These are phyloP conservation scores for Hylaea fasciaria DNA, from an alignment of 2,888 invertebrate species.

Conservation along the genomic window DNA sequence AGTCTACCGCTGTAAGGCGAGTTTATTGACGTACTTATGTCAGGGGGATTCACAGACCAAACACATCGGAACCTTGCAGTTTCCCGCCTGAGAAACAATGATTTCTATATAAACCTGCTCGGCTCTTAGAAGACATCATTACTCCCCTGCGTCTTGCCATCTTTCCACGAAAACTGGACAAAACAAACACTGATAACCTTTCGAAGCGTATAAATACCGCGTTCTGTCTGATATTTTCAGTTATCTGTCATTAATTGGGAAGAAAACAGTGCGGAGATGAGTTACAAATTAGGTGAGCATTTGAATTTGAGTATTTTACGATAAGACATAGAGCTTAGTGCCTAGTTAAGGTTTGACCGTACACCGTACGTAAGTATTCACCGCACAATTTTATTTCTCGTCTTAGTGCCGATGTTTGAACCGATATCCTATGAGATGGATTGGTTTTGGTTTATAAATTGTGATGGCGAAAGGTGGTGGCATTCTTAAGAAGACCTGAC, in stretches of 20 bases:
- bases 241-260: slow-evolving; percentile 9
- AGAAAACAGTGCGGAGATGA: slow-evolving; percentile 31
- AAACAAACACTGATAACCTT: slow-evolving; percentile 23
- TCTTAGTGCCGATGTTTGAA: no score
- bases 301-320: not conserved
- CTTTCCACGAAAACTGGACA: slow-evolving; percentile 17
- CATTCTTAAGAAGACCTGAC: no score
- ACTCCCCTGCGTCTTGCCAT: slow-evolving; percentile 5
- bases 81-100: slow-evolving; percentile 14
- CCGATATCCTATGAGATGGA: no score
- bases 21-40: slow-evolving; percentile 21
- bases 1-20: slow-evolving; percentile 1
- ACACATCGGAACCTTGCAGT: slow-evolving; percentile 20
- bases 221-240: not conserved
- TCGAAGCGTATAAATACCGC: slow-evolving; percentile 19
- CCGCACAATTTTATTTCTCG: not conserved
- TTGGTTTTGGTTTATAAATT: no score
- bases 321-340: no score
- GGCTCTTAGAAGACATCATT: slow-evolving; percentile 11
- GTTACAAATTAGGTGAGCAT: slow-evolving; percentile 35
- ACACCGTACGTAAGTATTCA: no score
- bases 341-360: no score
- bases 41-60: slow-evolving; percentile 24
- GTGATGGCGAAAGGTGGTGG: no score
- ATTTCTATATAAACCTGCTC: slow-evolving; percentile 24